Percentiles rank a stretch among this genome's conserved stretches.
Conservation (phyloP, 2,888 invertebrate genomes). For the Lycia hirtaria region DNA sequence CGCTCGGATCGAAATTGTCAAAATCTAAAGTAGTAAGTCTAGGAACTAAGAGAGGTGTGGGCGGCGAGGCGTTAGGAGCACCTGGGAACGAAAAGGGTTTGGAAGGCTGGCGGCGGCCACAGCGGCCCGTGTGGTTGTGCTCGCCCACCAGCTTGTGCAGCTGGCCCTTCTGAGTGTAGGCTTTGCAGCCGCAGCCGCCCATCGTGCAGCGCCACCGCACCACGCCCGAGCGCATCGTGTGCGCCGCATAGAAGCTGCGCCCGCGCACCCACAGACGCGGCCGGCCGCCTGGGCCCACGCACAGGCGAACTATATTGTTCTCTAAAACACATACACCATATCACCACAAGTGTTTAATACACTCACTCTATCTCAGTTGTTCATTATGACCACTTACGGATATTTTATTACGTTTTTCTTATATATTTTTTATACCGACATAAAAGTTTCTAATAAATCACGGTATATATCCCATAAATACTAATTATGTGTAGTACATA, state of each 20-base stretch:
- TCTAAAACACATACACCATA: conserved; percentile 43
- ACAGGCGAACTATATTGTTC: conserved; percentile 73
- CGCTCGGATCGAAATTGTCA: conserved; percentile 75
- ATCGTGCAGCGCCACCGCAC: conserved; percentile 82
- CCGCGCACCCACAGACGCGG: conserved; percentile 80
- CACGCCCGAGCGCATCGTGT: conserved; percentile 80
- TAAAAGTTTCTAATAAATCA: no score
- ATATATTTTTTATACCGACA: no score
- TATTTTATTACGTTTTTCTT: no score
- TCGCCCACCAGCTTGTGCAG: conserved; percentile 79
- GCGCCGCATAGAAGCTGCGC: conserved; percentile 81
- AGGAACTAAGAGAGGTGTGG: conserved; percentile 66
- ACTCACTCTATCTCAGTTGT: no score
- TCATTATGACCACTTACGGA: no score
- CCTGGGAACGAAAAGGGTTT: conserved; percentile 54
- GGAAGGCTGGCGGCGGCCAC: conserved; percentile 59
- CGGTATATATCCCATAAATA: no score
- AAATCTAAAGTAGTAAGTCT: conserved; percentile 69
- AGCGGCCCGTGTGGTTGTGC: conserved; percentile 76
- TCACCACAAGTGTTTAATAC: no score
- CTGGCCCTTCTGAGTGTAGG: conserved; percentile 78
- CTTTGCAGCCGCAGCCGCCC: conserved; percentile 81
- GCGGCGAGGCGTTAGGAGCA: conserved; percentile 59
- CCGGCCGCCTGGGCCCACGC: conserved; percentile 78
- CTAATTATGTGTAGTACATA: no score